phyloP scores from a whole-genome alignment of 2,797 vertebrate genomes.

The Sebastolobus alascanus region DNA sequence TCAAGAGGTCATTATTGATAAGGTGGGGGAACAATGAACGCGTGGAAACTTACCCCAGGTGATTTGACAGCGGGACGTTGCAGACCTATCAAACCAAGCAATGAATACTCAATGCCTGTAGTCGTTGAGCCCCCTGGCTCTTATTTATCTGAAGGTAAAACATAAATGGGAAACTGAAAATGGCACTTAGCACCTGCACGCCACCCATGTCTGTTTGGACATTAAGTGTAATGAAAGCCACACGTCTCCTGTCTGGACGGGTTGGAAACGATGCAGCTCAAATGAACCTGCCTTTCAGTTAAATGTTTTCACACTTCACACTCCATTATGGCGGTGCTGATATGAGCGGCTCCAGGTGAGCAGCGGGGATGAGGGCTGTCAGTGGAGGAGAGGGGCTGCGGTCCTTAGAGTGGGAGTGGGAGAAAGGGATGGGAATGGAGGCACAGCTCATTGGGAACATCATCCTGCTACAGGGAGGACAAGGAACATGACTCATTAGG shows the following conservation, averaged over 20 bases:
- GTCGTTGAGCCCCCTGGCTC: conserved; percentile 51
- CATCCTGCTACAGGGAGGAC: conserved; percentile 66
- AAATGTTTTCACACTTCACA: conserved; percentile 86
- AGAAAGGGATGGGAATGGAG: conserved; percentile 68
- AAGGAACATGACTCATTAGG: conserved; percentile 82
- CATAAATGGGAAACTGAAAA: conserved; percentile 75
- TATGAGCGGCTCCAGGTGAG: conserved; percentile 75
- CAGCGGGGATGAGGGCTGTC: conserved; percentile 65
- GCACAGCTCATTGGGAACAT: conserved; percentile 78
- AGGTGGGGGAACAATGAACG: conserved; percentile 45
- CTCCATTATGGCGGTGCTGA: conserved; percentile 83
- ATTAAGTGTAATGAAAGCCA: conserved; percentile 85
- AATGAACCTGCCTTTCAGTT: conserved; percentile 84
- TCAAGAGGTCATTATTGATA: conserved; percentile 66
- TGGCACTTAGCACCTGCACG: conserved; percentile 66
- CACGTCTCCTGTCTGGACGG: conserved; percentile 80
- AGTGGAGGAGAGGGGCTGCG: conserved; percentile 51
- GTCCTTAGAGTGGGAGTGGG: conserved; percentile 62
- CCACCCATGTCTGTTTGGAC: conserved; percentile 77
- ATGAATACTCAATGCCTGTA: conserved; percentile 58
- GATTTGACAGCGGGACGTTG: conserved; percentile 58
- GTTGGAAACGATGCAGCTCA: conserved; percentile 82
- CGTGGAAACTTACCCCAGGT: conserved; percentile 24
- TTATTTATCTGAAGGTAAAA: conserved; percentile 75
- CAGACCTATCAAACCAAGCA: conserved; percentile 55